phyloP scores from a whole-genome alignment of 2,797 vertebrate species.

The Siniperca scherzeri region DNA sequence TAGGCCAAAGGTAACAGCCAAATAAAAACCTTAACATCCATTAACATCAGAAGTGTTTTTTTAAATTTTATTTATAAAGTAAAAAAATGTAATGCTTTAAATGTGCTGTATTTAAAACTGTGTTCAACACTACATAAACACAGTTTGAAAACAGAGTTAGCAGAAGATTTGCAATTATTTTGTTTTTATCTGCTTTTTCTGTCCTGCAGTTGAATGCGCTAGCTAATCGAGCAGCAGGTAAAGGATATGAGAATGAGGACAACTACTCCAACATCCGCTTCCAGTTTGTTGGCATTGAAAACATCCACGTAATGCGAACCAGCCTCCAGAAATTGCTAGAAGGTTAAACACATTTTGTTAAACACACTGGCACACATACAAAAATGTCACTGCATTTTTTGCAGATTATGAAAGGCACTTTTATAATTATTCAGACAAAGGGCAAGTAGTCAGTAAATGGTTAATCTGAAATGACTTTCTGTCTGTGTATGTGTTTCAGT shows the following conservation, averaged over 20 bases:
- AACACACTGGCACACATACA: background rate
- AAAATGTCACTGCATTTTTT: background rate
- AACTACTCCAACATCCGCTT: conserved; percentile 99
- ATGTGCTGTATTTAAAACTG: background rate
- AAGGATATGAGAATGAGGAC: conserved; percentile 99
- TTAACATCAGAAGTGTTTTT: background rate
- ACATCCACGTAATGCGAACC: conserved; percentile 98
- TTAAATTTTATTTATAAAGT: background rate
- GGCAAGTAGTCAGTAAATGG: background rate
- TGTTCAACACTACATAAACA: background rate
- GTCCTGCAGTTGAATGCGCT: conserved; percentile 92
- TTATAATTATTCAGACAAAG: background rate
- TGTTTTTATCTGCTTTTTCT: background rate
- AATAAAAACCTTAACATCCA: background rate
- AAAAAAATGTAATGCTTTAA: background rate
- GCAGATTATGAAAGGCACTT: background rate
- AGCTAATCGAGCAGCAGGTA: conserved; percentile 98
- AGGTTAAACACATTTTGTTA: conserved; percentile 81
- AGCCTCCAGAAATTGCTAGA: conserved; percentile 97
- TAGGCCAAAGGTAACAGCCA: conserved; percentile 91
- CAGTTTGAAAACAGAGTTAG: background rate
- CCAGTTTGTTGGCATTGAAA: conserved; percentile 99
- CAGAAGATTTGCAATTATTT: background rate
- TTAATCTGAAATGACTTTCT: background rate
- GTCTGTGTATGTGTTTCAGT: conserved; percentile 80